Conservation (phyloP, 2,797 vertebrate species). For the Argya squamiceps region DNA sequence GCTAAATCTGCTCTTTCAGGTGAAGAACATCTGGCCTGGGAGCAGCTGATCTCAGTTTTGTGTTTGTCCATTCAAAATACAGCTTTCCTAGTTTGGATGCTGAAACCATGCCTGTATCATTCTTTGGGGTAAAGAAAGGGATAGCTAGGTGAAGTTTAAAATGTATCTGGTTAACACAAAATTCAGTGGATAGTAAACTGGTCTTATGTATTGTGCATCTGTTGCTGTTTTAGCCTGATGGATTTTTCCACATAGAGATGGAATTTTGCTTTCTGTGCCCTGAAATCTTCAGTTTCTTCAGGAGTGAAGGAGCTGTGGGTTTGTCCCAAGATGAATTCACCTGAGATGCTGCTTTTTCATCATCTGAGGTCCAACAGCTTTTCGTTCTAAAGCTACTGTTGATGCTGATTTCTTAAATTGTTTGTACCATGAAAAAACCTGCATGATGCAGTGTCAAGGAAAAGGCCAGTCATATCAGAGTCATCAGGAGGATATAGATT, state of each 20-base stretch:
- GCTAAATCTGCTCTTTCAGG: conserved; percentile 92
- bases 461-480: not conserved
- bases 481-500: not conserved
- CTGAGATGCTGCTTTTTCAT: not conserved
- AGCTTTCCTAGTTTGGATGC: fast-evolving
- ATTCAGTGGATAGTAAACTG: not conserved
- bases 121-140: not conserved
- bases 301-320: not conserved
- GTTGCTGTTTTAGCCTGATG: not conserved
- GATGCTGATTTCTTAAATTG: not conserved
- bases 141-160: not conserved
- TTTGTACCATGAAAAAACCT: not conserved
- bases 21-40: conserved; percentile 34
- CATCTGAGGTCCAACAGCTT: not conserved
- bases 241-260: not conserved
- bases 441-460: not conserved
- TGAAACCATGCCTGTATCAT: fast-evolving
- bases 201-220: not conserved
- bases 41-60: fast-evolving
- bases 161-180: not conserved
- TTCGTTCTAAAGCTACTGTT: not conserved
- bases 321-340: not conserved
- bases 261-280: not conserved
- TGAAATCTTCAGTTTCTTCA: not conserved
- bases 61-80: fast-evolving